Evolutionary conservation across 2,888 invertebrate species (phyloP).

Genomic region (Xanthorhoe spadicearia): DNA sequence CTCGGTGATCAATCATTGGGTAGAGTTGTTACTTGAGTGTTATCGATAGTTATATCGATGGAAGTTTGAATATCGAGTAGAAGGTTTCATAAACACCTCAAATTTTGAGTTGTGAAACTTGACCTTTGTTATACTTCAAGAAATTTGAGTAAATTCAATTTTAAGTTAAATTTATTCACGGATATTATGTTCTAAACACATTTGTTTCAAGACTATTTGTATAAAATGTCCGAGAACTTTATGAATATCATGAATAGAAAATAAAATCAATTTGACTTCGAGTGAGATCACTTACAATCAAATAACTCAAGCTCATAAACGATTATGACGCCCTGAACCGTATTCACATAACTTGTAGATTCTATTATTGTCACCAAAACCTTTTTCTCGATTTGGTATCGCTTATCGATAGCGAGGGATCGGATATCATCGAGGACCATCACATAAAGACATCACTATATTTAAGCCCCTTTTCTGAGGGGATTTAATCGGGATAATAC

Average conservation of each 20-base stretch:
- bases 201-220: background rate
- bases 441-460: slow-evolving; percentile 73
- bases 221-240: background rate
- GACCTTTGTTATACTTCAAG: background rate
- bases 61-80: slow-evolving; percentile 1
- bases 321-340: slow-evolving; percentile 23
- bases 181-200: background rate
- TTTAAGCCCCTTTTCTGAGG: slow-evolving; percentile 72
- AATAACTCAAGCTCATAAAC: slow-evolving; percentile 24
- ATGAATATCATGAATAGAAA: slow-evolving; percentile 3
- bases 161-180: background rate
- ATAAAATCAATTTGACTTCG: slow-evolving; percentile 13
- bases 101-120: background rate
- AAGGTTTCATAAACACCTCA: background rate
- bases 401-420: slow-evolving; percentile 49
- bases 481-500: slow-evolving; percentile 82
- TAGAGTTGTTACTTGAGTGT: slow-evolving; percentile 59
- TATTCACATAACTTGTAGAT: slow-evolving; percentile 32
- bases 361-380: slow-evolving; percentile 34
- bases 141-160: background rate
- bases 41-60: slow-evolving; percentile 50
- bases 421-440: slow-evolving; percentile 46
- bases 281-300: slow-evolving; percentile 22
- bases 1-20: slow-evolving; percentile 75
- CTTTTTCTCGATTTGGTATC: slow-evolving; percentile 40